These are phyloP conservation scores for Scomberomorus guttatus DNA, from an alignment of 2,797 vertebrate species.

Conservation along the genomic window DNA sequence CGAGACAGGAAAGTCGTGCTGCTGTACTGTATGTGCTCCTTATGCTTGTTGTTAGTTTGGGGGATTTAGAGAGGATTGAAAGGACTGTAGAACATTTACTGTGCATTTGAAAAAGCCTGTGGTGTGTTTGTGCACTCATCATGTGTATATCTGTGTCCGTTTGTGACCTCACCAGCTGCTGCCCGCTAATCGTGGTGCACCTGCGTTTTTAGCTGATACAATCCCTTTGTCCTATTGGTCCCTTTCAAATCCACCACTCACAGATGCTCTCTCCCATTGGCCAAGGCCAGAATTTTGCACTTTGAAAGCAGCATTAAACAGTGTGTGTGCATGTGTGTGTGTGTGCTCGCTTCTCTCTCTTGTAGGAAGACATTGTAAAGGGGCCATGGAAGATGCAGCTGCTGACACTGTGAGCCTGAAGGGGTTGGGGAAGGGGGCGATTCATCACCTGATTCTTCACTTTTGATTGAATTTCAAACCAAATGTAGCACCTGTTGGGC, in stretches of 20 bases:
- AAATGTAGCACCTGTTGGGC: constrained; percentile 64
- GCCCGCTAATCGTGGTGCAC: constrained; percentile 78
- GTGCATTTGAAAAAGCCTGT: constrained; percentile 38
- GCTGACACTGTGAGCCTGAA: constrained; percentile 52
- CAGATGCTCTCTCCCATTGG: constrained; percentile 73
- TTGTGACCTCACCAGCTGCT: constrained; percentile 83
- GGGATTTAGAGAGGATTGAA: constrained; percentile 46
- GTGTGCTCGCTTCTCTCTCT: constrained; percentile 38
- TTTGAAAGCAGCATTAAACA: constrained; percentile 66
- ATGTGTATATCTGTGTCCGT: constrained; percentile 24
- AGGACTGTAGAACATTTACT: constrained; percentile 44
- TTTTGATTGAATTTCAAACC: constrained; percentile 40
- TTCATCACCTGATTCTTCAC: constrained; percentile 50
- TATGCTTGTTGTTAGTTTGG: constrained; percentile 32
- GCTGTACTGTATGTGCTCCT: constrained; percentile 9
- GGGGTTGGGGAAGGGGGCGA: background rate
- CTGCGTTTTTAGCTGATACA: constrained; percentile 77
- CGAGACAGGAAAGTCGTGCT: background rate
- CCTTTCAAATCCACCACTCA: constrained; percentile 67
- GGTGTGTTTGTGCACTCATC: background rate
- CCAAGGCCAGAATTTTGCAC: constrained; percentile 56
- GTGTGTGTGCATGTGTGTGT: constrained; percentile 22
- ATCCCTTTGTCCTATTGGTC: constrained; percentile 77
- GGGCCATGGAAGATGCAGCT: constrained; percentile 77
- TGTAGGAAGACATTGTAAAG: constrained; percentile 45